Evolutionary conservation across 35 echinoderm and acorn worm genomes (phyloP), one percentile per base, ranked within the genome.

Genomic region (Apostichopus japonicus): DNA sequence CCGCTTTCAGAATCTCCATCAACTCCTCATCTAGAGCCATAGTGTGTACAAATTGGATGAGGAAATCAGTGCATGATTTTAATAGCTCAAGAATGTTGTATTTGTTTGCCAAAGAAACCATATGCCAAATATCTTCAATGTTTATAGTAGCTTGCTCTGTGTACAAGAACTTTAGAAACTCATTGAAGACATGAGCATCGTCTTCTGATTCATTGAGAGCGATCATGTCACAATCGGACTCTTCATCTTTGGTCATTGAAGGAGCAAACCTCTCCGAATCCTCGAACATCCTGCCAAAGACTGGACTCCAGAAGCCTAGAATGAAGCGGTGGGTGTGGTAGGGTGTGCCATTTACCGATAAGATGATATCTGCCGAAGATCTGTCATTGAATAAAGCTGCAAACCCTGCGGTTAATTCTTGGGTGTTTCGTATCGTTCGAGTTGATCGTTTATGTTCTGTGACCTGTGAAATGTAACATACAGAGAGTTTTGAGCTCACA

Each of bases 81-180:
- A 22, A 7, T 19, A 87, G 55, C 14, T 57, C 83, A 0, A n/a
- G 11, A 15, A 87, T 24, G 7, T 17, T 6, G 23, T 87, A 87
- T 65, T 63, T 87, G 11, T 87, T 24, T 87, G 83, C 83, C 8
- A 87, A 58, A 13, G 83, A 87, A 57, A 87, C 14, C 11, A 87
- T 53, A 14, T 61, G 17, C 83, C 83, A 87, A n/a, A 87, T 65
- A 23, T 65, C 44, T 2, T 87, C 17, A 58, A 57, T 6, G 55
- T 87, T n/a, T 22, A 27, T 87, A 16, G 54, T 22, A 17, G 55
- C 59, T n/a, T 63, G 6, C 54, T 23, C 55, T 14, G 51, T 62
- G 54, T 87, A 87, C 83, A 87, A 19, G 57, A 87, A 87, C 54
- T 17, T 87, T 6, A 87, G 1, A 27, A 87, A 61, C 17, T 87